phyloP scores from a whole-genome alignment of 1,140 invertebrate species.

The Bombus waltoni region DNA sequence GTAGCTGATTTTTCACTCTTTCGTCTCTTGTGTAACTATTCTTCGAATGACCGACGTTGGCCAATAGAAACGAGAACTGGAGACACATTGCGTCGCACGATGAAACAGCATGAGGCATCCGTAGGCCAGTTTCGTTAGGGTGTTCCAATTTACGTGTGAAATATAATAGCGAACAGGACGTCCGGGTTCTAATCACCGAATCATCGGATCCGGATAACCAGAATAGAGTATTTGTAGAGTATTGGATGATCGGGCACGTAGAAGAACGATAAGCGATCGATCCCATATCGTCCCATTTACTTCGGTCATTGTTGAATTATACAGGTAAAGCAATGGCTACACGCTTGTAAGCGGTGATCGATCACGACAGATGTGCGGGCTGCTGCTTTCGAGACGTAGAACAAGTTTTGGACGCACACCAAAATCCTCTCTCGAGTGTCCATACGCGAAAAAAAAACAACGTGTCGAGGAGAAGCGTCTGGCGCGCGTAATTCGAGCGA shows the following conservation, averaged over 20 bases:
- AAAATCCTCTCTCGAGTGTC: constrained; percentile 37
- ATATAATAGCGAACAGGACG: background rate
- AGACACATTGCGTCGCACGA: background rate
- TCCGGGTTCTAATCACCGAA: background rate
- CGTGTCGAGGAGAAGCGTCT: constrained; percentile 1
- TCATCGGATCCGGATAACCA: background rate
- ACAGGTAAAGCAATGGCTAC: constrained; percentile 13
- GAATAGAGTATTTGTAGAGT: background rate
- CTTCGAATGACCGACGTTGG: background rate
- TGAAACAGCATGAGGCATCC: background rate
- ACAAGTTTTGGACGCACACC: constrained; percentile 54
- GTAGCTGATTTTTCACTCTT: constrained; percentile 32
- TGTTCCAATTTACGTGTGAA: background rate
- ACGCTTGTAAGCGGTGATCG: constrained; percentile 29
- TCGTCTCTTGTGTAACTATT: constrained; percentile 14
- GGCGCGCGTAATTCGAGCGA: constrained; percentile 26
- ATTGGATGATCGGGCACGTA: background rate
- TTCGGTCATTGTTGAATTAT: background rate
- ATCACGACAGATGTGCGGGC: constrained; percentile 48
- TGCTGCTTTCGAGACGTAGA: constrained; percentile 39
- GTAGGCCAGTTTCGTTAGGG: background rate
- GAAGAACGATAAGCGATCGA: background rate
- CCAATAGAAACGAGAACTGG: background rate
- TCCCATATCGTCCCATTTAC: constrained; percentile 32
- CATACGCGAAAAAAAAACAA: constrained; percentile 12